These are phyloP conservation scores for Malacosoma neustria DNA, from an alignment of 2,888 invertebrate species.

Conservation along the genomic window DNA sequence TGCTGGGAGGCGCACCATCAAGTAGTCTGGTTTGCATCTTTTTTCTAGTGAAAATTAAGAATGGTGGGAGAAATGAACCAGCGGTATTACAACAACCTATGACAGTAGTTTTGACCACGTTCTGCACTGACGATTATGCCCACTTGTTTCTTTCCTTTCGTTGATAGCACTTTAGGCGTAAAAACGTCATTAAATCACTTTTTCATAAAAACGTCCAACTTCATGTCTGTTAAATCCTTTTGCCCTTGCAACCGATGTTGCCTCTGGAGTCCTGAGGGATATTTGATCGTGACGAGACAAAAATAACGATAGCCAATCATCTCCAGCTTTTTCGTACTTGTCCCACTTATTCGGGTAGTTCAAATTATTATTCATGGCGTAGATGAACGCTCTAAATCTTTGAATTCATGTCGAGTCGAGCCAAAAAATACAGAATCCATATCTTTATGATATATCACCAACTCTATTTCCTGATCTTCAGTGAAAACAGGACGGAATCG, in stretches of 20 bases:
- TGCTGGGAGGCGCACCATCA: no score
- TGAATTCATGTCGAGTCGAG: conserved; percentile 11
- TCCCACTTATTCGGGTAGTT: background rate
- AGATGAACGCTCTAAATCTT: conserved; percentile 6
- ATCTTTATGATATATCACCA: background rate
- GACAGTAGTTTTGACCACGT: no score
- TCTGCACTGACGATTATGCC: no score
- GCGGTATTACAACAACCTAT: no score
- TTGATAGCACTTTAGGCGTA: no score
- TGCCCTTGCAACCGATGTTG: background rate
- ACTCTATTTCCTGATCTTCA: conserved; percentile 10
- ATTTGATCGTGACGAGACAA: background rate
- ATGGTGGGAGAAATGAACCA: no score
- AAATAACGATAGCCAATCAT: no score
- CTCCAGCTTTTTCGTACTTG: no score
- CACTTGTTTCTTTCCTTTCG: no score
- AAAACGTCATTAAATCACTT: background rate
- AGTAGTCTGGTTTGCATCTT: no score
- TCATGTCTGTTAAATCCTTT: background rate
- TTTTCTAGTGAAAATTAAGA: no score
- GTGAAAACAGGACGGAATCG: conserved; percentile 10
- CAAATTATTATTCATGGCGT: conserved; percentile 8
- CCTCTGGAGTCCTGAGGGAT: background rate
- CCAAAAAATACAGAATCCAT: conserved; percentile 13
- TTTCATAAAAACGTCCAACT: background rate